Percentiles rank a stretch among this genome's conserved stretches.
phyloP scores from a whole-genome alignment of 2,113 vertebrate genomes.

The Siphamia tubifer region DNA sequence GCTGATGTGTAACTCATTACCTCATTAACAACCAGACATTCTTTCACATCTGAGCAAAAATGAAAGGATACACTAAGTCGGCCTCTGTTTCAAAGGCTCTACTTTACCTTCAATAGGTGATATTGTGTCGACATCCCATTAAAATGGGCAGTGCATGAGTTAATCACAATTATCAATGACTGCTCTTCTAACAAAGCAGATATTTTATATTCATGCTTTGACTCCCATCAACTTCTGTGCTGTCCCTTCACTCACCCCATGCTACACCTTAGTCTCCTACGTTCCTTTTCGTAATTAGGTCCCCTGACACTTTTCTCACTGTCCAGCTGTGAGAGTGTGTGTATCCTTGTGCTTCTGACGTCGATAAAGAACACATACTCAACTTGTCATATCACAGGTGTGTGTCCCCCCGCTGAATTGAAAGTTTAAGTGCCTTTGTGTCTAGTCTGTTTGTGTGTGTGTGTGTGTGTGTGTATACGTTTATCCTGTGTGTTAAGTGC shows the following conservation, averaged over 20 bases:
- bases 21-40: not conserved
- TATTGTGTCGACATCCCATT: not conserved
- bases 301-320: slow-evolving; percentile 48
- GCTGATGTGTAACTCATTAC: not conserved
- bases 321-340: slow-evolving; percentile 48
- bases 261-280: slow-evolving; percentile 26
- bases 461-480: not conserved
- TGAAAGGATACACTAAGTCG: not conserved
- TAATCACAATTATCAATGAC: not conserved
- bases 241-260: slow-evolving; percentile 28
- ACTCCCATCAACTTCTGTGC: slow-evolving; percentile 9
- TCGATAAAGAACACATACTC: slow-evolving; percentile 26
- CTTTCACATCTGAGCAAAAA: not conserved
- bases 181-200: not conserved
- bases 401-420: slow-evolving; percentile 35
- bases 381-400: slow-evolving; percentile 51
- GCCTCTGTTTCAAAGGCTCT: not conserved
- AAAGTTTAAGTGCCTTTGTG: slow-evolving; percentile 29
- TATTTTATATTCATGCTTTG: slow-evolving; percentile 24
- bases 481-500: not conserved
- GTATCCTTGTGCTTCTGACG: slow-evolving; percentile 30
- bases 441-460: not conserved
- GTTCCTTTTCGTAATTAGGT: slow-evolving; percentile 60
- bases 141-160: not conserved
- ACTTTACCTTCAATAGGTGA: not conserved